A percentile compares a stretch with the other conserved stretches of the same genome.
Evolutionary conservation across 1,140 invertebrate species (phyloP).

Genomic region (Cyclina sinensis): DNA sequence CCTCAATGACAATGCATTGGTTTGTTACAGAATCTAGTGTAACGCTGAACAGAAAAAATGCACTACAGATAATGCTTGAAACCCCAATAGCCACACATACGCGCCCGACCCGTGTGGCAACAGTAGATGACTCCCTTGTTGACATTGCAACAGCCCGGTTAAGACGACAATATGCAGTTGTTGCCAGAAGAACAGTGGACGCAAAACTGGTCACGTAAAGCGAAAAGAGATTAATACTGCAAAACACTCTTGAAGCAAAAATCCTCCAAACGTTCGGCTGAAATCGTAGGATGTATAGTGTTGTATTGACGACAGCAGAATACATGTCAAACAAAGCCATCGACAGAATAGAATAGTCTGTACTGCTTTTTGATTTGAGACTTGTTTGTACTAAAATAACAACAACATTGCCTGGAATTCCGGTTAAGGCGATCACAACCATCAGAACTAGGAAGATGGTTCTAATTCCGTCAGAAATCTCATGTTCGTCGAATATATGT

Average conservation of each 20-base stretch:
- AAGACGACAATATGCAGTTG: not conserved
- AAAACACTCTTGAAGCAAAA: not conserved
- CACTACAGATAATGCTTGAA: not conserved
- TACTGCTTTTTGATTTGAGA: not conserved
- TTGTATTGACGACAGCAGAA: not conserved
- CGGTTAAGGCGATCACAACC: not conserved
- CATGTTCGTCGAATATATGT: not conserved
- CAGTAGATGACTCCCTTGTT: not conserved
- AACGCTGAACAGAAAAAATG: not conserved
- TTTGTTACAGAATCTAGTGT: not conserved
- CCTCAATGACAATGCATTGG: not conserved
- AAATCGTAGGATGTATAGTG: not conserved
- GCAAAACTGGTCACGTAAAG: not conserved
- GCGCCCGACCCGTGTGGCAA: not conserved
- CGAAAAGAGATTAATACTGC: not conserved
- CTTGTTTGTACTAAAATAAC: not conserved
- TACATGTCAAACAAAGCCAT: not conserved
- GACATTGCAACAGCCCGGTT: not conserved
- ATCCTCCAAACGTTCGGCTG: not conserved
- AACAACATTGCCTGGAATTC: not conserved
- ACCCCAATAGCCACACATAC: not conserved
- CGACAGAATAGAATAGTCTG: not conserved
- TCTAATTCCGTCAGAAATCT: not conserved
- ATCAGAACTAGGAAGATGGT: not conserved
- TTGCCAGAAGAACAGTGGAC: not conserved